Conservation (phyloP, 2,113 vertebrate genomes). For the Hirundichthys speculiger region DNA sequence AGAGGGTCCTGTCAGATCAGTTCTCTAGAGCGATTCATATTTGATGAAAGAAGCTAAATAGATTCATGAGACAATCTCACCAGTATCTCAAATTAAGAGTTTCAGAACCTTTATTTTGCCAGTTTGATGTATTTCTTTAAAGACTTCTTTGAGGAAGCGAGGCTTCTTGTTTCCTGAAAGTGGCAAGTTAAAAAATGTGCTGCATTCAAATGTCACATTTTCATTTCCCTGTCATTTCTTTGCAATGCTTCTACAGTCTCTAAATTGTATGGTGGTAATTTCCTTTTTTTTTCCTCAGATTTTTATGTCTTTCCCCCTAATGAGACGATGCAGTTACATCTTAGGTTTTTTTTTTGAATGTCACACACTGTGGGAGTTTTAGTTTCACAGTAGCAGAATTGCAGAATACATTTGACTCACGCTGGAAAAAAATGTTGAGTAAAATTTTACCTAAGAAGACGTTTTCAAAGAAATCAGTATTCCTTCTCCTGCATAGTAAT, state of each 20-base stretch:
- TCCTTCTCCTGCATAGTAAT: neutral
- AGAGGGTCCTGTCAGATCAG: slow-evolving; percentile 19
- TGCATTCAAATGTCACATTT: neutral
- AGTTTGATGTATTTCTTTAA: neutral
- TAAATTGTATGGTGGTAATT: too few relatives aligned
- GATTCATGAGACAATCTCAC: slow-evolving; percentile 25
- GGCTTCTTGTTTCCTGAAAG: slow-evolving; percentile 39
- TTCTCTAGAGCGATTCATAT: slow-evolving; percentile 39
- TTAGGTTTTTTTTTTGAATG: neutral
- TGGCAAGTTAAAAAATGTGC: neutral
- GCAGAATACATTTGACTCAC: too few relatives aligned
- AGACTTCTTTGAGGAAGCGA: too few relatives aligned
- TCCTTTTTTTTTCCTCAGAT: too few relatives aligned
- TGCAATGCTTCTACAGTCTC: too few relatives aligned
- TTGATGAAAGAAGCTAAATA: slow-evolving; percentile 49
- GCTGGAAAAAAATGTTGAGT: too few relatives aligned
- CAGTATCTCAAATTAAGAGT: neutral
- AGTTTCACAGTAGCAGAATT: neutral
- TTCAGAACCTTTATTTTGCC: neutral
- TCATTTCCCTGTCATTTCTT: neutral
- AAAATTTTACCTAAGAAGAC: too few relatives aligned
- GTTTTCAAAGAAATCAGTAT: neutral
- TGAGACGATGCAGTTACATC: neutral
- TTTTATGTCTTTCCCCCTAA: too few relatives aligned
- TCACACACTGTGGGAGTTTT: neutral